Base-by-base conservation (phyloP, 2,797 vertebrate genomes). In the Pempheris klunzingeri region DNA sequence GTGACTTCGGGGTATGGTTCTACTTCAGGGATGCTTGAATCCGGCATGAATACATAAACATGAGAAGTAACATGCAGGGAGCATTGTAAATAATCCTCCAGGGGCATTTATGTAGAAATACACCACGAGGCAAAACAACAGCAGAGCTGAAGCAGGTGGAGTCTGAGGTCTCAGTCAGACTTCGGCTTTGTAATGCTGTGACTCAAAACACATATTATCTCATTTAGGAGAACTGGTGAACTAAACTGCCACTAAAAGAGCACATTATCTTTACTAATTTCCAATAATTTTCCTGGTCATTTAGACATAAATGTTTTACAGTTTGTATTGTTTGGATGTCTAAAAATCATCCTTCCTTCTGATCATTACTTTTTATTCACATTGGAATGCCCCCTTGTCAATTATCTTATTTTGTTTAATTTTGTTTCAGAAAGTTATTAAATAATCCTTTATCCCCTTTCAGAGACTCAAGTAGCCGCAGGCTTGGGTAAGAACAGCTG, bases 21-120 rank as follows among this genome's bases (percentile, higher is more conserved):
- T 18, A 46, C 75, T 64, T 67, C 7, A n/a, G 2, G 72, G 69
- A 57, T 20, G 55, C 22, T 81, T n/a, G n/a, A n/a, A n/a, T n/a
- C 34, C 22, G 26, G 9, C 26, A 14, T 70, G 49, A 82, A 68
- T 72, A 69, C 69, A 72, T 77, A 78, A 78, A 83, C 60, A 77
- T 76, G 43, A 77, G 52, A 47, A 67, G 49, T 43, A 75, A 77
- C 58, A 34, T 62, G 44, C 5, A n/a, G 58, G 8, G 26, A 67
- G 75, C 1, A 17, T 50, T 65, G 53, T 57, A 41, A 74, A 63
- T 64, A 66, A 67, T 71, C 76, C 71, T 62, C 17, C 11, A n/a
- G 65, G 49, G 60, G 41, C 44, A 47, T 74, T 44, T 38, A 72
- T 47, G 13, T 26, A 43, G 2, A 77, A 64, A 70, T 49, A 63